Evolutionary conservation across 2,113 vertebrate genomes (phyloP).

Genomic region (Neotoma lepida): DNA sequence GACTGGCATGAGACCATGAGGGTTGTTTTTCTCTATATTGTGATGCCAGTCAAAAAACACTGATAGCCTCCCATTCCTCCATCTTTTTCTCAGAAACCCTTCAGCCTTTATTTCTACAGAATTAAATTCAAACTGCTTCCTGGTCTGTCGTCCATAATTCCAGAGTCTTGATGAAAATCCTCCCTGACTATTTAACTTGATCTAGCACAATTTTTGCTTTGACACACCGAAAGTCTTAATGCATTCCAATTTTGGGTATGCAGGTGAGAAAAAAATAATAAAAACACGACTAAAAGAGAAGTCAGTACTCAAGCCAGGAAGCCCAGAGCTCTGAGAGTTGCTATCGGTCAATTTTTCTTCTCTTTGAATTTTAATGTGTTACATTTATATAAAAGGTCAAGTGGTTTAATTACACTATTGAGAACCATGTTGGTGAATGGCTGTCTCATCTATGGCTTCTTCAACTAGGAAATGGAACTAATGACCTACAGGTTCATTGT

Average conservation of each 20-base stretch:
- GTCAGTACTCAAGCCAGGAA: background rate
- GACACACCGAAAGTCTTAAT: background rate
- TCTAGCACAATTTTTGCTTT: background rate
- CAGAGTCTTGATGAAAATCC: background rate
- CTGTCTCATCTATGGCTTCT: background rate
- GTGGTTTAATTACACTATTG: background rate
- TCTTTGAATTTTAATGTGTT: slow-evolving; percentile 19
- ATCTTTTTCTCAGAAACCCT: background rate
- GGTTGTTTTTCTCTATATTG: slow-evolving; percentile 6
- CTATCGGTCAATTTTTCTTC: background rate
- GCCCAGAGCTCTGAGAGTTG: background rate
- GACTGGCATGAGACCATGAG: background rate
- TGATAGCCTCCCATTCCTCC: background rate
- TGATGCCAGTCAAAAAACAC: background rate
- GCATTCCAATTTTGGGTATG: background rate
- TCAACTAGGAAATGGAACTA: slow-evolving; percentile 1
- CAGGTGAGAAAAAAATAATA: background rate
- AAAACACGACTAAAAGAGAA: background rate
- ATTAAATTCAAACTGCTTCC: background rate
- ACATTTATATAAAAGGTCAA: background rate
- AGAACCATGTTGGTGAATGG: background rate
- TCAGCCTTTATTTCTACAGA: background rate
- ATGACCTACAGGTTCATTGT: background rate
- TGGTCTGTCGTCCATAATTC: background rate
- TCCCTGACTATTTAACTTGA: background rate